Conservation (phyloP, 2,888 invertebrate species). For the Amorpha juglandis region DNA sequence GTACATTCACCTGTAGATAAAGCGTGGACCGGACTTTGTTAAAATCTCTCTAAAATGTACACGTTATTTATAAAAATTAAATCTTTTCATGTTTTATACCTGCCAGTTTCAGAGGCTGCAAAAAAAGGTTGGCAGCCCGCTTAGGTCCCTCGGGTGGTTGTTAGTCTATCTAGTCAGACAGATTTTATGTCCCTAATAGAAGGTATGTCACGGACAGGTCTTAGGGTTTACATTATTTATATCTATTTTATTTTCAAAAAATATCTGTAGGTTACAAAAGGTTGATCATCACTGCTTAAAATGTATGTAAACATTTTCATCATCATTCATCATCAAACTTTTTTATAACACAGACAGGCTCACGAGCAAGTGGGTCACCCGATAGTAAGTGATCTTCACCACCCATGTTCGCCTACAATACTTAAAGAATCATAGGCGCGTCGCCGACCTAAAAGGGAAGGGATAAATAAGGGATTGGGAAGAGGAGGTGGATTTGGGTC, state of each 20-base stretch:
- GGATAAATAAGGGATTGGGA: no score
- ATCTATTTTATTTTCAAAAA: background rate
- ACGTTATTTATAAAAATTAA: background rate
- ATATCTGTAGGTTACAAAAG: background rate
- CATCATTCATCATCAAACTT: no score
- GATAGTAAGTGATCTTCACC: no score
- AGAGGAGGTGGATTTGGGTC: no score
- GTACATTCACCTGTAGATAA: no score
- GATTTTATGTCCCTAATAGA: background rate
- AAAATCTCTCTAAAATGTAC: background rate
- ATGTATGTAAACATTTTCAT: background rate
- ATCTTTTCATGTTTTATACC: conserved; percentile 3
- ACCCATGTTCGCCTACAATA: no score
- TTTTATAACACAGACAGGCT: no score
- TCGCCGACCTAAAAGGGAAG: no score
- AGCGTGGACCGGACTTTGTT: no score
- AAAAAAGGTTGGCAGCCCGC: conserved; percentile 7
- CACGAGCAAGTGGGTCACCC: no score
- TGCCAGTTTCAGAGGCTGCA: conserved; percentile 8
- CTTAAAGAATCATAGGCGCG: no score
- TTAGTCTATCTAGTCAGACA: background rate
- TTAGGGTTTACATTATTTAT: background rate
- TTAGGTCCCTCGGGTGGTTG: background rate
- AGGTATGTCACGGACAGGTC: conserved; percentile 5
- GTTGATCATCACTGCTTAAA: background rate